Conservation (phyloP, 2,888 invertebrate species). For the Matsumyia berberina region DNA sequence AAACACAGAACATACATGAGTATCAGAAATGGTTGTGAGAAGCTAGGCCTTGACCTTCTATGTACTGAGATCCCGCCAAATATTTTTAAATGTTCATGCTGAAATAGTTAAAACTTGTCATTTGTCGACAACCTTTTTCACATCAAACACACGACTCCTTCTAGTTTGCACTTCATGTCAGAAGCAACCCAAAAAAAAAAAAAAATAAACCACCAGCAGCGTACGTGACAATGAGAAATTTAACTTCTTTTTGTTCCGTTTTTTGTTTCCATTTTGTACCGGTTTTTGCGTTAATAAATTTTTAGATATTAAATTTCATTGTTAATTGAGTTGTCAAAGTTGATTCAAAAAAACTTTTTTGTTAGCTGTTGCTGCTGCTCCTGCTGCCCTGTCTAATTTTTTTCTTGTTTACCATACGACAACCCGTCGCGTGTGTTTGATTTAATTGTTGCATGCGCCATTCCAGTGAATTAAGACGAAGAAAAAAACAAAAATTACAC, state of each 20-base stretch:
- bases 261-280: slow-evolving; percentile 14
- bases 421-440: slow-evolving; percentile 29
- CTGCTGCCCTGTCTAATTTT: not conserved
- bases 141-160: not conserved
- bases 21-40: too few relatives aligned
- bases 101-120: too few relatives aligned
- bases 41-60: too few relatives aligned
- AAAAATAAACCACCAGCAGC: not conserved
- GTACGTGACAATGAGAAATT: slow-evolving; percentile 30
- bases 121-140: not conserved
- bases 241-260: not conserved
- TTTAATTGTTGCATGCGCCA: slow-evolving; percentile 65
- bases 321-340: slow-evolving; percentile 46
- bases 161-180: not conserved
- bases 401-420: slow-evolving; percentile 44
- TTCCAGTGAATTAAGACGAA: not conserved
- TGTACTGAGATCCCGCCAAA: too few relatives aligned
- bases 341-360: slow-evolving; percentile 48
- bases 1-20: too few relatives aligned
- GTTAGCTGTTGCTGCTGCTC: slow-evolving; percentile 1
- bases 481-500: slow-evolving; percentile 20
- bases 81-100: too few relatives aligned
- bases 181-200: not conserved
- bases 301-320: slow-evolving; percentile 50
- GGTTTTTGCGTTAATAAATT: slow-evolving; percentile 6